These are phyloP conservation scores for Augiades crinisus DNA, from an alignment of 2,888 invertebrate genomes.

Conservation along the genomic window DNA sequence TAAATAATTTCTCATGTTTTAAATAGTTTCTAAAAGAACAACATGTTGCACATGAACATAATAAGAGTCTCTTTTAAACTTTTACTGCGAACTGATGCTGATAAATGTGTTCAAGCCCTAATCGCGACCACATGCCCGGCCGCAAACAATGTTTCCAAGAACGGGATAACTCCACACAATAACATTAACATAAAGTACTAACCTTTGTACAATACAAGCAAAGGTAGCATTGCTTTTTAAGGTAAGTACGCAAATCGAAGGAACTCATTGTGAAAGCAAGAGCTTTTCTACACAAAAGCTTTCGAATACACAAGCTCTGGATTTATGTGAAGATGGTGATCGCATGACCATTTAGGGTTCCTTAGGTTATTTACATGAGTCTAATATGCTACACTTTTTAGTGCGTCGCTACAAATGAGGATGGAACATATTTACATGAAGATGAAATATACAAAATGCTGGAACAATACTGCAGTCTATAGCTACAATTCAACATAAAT, in stretches of 20 bases:
- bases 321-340: background rate
- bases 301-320: background rate
- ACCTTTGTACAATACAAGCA: slow-evolving; percentile 15
- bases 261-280: slow-evolving; percentile 26
- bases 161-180: slow-evolving; percentile 36
- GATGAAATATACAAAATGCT: too few relatives aligned
- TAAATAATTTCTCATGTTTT: too few relatives aligned
- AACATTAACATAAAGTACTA: slow-evolving; percentile 25
- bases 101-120: slow-evolving; percentile 16
- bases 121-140: slow-evolving; percentile 10
- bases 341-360: background rate
- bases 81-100: background rate
- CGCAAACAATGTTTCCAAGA: slow-evolving; percentile 40
- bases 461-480: too few relatives aligned
- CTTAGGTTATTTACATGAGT: too few relatives aligned
- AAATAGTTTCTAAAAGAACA: too few relatives aligned
- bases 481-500: too few relatives aligned
- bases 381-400: too few relatives aligned
- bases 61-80: too few relatives aligned
- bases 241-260: slow-evolving; percentile 43
- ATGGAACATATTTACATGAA: too few relatives aligned
- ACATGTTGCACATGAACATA: too few relatives aligned
- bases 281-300: background rate
- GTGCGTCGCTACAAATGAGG: too few relatives aligned
- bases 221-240: slow-evolving; percentile 28